Evolutionary conservation across 1,140 invertebrate genomes (phyloP).

Genomic region (Drosophila trapezifrons): DNA sequence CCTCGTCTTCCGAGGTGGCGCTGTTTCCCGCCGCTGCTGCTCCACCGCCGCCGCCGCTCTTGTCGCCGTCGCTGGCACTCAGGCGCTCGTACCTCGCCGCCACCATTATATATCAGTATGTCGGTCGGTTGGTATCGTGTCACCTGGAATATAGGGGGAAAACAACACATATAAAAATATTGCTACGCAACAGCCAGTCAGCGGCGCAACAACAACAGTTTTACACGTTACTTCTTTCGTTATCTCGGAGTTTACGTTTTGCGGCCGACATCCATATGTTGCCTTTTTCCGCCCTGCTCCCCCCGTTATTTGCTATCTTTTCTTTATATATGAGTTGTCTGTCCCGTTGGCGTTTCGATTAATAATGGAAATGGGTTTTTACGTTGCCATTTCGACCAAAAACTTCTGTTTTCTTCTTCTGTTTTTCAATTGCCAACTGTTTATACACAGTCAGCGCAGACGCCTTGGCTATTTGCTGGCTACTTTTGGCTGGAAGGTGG

Average conservation of each 20-base stretch:
- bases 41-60: neutral
- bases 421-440: slow-evolving; percentile 64
- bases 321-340: slow-evolving; percentile 11
- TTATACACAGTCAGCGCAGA: slow-evolving; percentile 59
- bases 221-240: slow-evolving; percentile 33
- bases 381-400: slow-evolving; percentile 40
- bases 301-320: slow-evolving; percentile 8
- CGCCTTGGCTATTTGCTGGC: slow-evolving; percentile 13
- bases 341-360: slow-evolving; percentile 28
- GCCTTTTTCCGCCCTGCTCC: slow-evolving; percentile 1
- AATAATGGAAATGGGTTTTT: slow-evolving; percentile 29
- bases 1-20: slow-evolving; percentile 57
- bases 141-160: neutral
- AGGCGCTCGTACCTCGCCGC: slow-evolving; percentile 71
- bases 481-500: slow-evolving; percentile 1
- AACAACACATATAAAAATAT: slow-evolving; percentile 8
- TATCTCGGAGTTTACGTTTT: slow-evolving; percentile 38
- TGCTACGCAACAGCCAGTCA: slow-evolving; percentile 10
- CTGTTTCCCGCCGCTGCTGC: slow-evolving; percentile 15
- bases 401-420: slow-evolving; percentile 27
- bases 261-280: slow-evolving; percentile 39
- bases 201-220: slow-evolving; percentile 14
- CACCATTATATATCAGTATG: slow-evolving; percentile 63
- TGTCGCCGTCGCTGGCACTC: slow-evolving; percentile 34
- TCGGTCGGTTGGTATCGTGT: slow-evolving; percentile 28